Base-by-base conservation (phyloP, 37 sponge, comb jelly and placozoan genomes). In the Spongilla lacustris region DNA sequence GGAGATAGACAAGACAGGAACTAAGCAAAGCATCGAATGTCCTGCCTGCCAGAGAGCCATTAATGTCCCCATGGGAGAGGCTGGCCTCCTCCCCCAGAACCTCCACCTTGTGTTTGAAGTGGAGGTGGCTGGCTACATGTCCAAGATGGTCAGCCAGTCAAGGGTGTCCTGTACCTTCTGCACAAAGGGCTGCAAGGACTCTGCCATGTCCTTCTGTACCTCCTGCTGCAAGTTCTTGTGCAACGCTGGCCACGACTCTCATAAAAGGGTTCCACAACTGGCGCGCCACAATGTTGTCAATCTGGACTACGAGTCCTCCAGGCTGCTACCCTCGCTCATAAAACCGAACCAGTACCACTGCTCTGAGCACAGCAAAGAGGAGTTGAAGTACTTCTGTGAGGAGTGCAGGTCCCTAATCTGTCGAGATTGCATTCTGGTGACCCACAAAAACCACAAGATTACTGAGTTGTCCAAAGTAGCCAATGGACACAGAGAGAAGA, bases 181-280 rank as follows among this genome's bases (percentile, higher is more conserved):
- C 36, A 66, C 83, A 0, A 58, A 58, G 21, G 28, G 68, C 36
- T 31, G 33, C 19, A 80, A 46, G 35, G 77, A 84, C 24, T 46
- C 78, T 10, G 84, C 84, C 2, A 67, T 83, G 11, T 27, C 31
- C 0, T 89, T 89, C 79, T 89, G 89, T 75, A 58, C 38, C 35
- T 50, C 50, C 26, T 83, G 84, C 68, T 89, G 84, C 68, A 29
- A 83, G 38, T 89, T 89, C 49, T 79, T 89, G 14, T 89, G 89
- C 38, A 77, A 50, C 3, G 33, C 66, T 6, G 83, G 84, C 50
- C 36, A 69, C 14, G 38, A 83, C 26, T 48, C 83, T 50, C 89
- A 89, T 26, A 31, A 76, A 24, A 68, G 35, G n/a, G 68, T 78
- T 24, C 76, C 73, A 32, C 69, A 83, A 27, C 77, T 84, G 31